Evolutionary conservation across 2,113 vertebrate species (phyloP), one percentile per base, ranked within the genome.

Genomic region (Ramphastos sulfuratus): DNA sequence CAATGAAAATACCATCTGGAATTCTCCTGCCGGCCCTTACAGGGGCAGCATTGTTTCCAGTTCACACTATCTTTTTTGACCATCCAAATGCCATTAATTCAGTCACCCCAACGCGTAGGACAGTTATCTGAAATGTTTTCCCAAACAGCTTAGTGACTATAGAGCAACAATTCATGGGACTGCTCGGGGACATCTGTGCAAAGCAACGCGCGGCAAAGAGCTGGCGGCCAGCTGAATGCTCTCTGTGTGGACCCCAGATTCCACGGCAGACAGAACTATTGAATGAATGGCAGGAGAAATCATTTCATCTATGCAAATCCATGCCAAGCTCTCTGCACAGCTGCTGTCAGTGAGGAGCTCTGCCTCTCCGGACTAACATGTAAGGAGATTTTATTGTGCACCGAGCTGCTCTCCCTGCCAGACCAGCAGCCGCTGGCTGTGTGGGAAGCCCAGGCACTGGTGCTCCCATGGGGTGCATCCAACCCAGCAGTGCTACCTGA

Each of bases 121-220:
- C 98, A 97, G 96, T 96, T 98, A 98, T 98, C 98, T 97, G 97
- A 98, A 98, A 98, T 98, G 97, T 98, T 98, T 98, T 98, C 98
- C 97, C 98, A 97, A 97, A 98, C 97, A 97, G 97, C 97, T 97
- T 95, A 39, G 89, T 95, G 96, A 96, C 96, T 97, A 98, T 98
- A 99, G 98, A 98, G 98, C 97, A 92, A 96, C 98, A 98, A 99
- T 99, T 99, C 98, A 99, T 98, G 97, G 97, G 94, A 97, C 96
- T 89, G 94, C 97, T 97, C 71, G 95, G 95, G 97, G 98, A 98
- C 97, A 98, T 98, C 98, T 98, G 98, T 96, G 97, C 97, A 95
- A 96, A 97, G 97, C 97, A 93, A 97, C 69, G 97, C 94, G 89
- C 97, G 97, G 97, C 97, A 52, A 50, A 67, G 87, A 82, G 95